A percentile compares a stretch with the other conserved stretches of the same genome.
Conservation (phyloP, 2,888 invertebrate species). For the Portevinia maculata region DNA sequence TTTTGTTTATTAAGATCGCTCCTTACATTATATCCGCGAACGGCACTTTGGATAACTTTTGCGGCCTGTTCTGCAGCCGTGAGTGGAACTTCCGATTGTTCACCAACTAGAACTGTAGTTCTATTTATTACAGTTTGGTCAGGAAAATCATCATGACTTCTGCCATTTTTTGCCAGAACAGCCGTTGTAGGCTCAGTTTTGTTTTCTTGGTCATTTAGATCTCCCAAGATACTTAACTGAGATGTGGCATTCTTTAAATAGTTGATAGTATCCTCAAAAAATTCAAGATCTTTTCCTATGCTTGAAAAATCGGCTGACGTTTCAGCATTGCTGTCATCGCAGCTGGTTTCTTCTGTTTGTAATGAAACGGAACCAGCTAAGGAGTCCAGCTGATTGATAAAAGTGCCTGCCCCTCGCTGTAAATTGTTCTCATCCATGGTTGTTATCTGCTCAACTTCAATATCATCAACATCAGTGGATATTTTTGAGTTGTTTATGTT, state of each 20-base stretch:
- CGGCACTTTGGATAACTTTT: conserved; percentile 45
- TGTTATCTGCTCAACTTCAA: too few relatives aligned
- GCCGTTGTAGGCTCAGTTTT: not conserved
- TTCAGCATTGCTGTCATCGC: conserved; percentile 46
- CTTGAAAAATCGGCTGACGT: conserved; percentile 68
- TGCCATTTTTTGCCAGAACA: too few relatives aligned
- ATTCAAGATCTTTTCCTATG: conserved; percentile 55
- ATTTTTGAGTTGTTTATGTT: too few relatives aligned
- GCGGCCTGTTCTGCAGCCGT: conserved; percentile 17
- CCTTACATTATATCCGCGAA: conserved; percentile 29
- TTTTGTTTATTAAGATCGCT: not conserved
- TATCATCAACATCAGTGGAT: too few relatives aligned
- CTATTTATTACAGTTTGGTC: not conserved
- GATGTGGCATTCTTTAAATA: conserved; percentile 54
- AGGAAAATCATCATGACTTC: too few relatives aligned
- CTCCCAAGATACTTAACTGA: conserved; percentile 27
- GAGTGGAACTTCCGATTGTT: not conserved
- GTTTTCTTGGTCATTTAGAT: not conserved
- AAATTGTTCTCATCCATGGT: too few relatives aligned
- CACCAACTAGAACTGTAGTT: not conserved
- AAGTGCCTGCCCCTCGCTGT: too few relatives aligned
- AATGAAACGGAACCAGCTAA: not conserved
- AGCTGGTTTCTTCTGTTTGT: conserved; percentile 11
- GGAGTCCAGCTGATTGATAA: too few relatives aligned
- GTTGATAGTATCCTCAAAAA: conserved; percentile 55